Evolutionary conservation across 2,888 invertebrate genomes (phyloP).

Genomic region (Hydriomena furcata): DNA sequence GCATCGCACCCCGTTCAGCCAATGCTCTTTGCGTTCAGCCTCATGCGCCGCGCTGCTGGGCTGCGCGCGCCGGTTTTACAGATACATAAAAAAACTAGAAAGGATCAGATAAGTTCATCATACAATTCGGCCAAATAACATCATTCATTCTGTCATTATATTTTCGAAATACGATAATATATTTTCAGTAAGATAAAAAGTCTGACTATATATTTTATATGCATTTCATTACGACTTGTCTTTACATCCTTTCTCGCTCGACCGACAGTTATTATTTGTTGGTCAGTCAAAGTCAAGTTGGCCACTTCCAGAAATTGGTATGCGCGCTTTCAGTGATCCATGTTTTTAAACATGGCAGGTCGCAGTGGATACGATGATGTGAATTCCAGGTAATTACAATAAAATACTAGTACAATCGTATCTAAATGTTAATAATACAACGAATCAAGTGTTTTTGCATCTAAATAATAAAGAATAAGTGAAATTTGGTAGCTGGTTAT

Average conservation of each 20-base stretch:
- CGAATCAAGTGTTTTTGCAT: conserved; percentile 35
- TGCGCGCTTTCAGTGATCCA: conserved; percentile 78
- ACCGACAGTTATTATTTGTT: too few relatives aligned
- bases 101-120: too few relatives aligned
- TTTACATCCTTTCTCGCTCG: too few relatives aligned
- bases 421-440: conserved; percentile 33
- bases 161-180: too few relatives aligned
- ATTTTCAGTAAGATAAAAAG: too few relatives aligned
- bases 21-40: not conserved
- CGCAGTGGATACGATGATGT: conserved; percentile 92
- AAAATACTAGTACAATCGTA: conserved; percentile 48
- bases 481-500: conserved; percentile 27
- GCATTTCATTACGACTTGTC: too few relatives aligned
- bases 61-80: conserved; percentile 6
- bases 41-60: not conserved
- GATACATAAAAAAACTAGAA: conserved; percentile 7
- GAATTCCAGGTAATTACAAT: conserved; percentile 88
- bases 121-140: too few relatives aligned
- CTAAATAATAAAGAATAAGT: conserved; percentile 13
- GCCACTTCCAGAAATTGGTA: conserved; percentile 53
- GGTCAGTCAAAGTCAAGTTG: not conserved
- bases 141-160: too few relatives aligned
- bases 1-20: too few relatives aligned
- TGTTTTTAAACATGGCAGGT: conserved; percentile 94
- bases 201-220: too few relatives aligned